Evolutionary conservation across 2,888 invertebrate genomes (phyloP).

Genomic region (Zootermopsis nevadensis): DNA sequence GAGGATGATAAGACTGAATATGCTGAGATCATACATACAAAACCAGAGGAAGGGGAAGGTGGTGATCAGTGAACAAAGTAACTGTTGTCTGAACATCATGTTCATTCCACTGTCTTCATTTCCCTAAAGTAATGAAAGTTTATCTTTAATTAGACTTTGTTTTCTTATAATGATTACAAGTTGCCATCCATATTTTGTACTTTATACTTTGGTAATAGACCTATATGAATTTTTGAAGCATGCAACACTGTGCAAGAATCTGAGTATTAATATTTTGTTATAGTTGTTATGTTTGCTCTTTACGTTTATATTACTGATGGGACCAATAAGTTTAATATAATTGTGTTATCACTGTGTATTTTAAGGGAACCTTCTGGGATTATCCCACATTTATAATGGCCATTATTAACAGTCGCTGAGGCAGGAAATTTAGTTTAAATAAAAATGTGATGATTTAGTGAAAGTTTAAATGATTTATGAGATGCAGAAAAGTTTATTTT

Average conservation of each 20-base stretch:
- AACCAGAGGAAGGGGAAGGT: slow-evolving; percentile 56
- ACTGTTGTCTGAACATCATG: neutral
- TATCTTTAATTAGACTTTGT: neutral
- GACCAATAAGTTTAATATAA: neutral
- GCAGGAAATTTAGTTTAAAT: too few species aligned
- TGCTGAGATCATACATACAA: slow-evolving; percentile 84
- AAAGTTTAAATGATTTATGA: too few species aligned
- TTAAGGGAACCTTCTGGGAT: too few species aligned
- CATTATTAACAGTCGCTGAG: too few species aligned
- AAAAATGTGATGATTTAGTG: too few species aligned
- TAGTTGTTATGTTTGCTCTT: neutral
- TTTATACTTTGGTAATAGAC: neutral
- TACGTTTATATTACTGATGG: neutral
- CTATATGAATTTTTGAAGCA: neutral
- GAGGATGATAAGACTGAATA: slow-evolving; percentile 78
- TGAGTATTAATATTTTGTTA: neutral
- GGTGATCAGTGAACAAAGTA: neutral
- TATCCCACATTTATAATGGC: too few species aligned
- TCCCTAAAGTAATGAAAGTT: neutral
- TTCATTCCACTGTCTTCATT: neutral
- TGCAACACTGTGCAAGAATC: neutral
- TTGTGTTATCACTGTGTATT: neutral
- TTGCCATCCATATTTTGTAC: neutral
- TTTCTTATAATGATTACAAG: neutral
- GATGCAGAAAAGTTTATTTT: too few species aligned